These are phyloP conservation scores for Ryuthela nishihirai DNA, from an alignment of 2,888 invertebrate genomes.

Conservation along the genomic window DNA sequence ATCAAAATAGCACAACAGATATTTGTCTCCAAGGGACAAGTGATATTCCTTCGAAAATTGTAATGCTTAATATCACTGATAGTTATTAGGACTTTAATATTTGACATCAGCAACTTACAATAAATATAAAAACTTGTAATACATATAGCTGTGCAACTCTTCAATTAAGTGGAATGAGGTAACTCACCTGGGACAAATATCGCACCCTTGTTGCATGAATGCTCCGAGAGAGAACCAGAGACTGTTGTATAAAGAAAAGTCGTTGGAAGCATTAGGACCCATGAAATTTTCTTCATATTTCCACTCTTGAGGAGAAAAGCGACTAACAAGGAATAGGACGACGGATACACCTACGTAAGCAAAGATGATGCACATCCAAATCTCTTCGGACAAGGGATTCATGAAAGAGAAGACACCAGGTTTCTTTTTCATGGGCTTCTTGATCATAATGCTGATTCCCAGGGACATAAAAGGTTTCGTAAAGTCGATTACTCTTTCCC, in stretches of 20 bases:
- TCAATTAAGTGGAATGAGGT: no score
- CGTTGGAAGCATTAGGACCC: constrained; percentile 50
- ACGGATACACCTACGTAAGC: constrained; percentile 57
- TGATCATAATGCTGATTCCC: constrained; percentile 60
- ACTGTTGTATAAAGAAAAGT: constrained; percentile 58
- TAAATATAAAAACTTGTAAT: no score
- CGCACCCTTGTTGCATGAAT: constrained; percentile 60
- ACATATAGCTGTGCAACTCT: no score
- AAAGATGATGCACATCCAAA: constrained; percentile 58
- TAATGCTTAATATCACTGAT: no score
- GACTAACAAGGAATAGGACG: constrained; percentile 56
- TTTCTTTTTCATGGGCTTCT: constrained; percentile 55
- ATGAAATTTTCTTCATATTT: constrained; percentile 46
- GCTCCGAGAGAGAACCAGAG: constrained; percentile 60
- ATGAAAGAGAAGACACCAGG: constrained; percentile 60
- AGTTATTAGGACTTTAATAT: no score
- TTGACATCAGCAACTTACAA: no score
- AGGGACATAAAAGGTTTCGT: constrained; percentile 60
- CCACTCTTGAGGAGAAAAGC: constrained; percentile 59
- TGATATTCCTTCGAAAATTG: no score
- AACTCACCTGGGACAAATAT: constrained; percentile 56
- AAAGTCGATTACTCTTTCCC: constrained; percentile 59
- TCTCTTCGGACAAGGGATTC: constrained; percentile 56
- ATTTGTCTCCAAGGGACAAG: no score
- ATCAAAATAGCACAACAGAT: no score